Percentiles rank a stretch among this genome's conserved stretches.
These are phyloP conservation scores for Aspidiotus rigidus DNA, from an alignment of 2,888 invertebrate genomes.

Conservation along the genomic window DNA sequence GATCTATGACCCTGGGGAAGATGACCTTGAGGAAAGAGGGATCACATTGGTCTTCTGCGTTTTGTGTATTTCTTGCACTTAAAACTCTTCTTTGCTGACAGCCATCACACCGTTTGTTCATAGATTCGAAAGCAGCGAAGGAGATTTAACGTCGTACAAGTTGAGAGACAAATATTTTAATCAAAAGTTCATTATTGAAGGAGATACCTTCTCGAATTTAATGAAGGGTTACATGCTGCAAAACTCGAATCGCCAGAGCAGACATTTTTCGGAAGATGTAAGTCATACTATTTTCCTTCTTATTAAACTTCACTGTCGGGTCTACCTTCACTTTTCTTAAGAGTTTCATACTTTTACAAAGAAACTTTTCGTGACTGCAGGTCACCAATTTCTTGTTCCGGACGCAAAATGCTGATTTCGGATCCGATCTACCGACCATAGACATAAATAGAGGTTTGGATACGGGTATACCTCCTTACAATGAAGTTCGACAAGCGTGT, in stretches of 20 bases:
- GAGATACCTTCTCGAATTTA: neutral
- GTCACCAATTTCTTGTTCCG: constrained; percentile 59
- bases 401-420: constrained; percentile 58
- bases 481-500: constrained; percentile 65
- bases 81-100: no score
- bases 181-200: neutral
- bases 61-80: no score
- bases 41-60: no score
- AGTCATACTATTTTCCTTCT: neutral
- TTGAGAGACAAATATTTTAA: constrained; percentile 4
- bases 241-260: neutral
- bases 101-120: neutral
- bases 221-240: neutral
- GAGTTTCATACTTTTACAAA: neutral
- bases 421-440: constrained; percentile 67
- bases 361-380: constrained; percentile 43
- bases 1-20: no score
- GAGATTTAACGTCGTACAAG: neutral
- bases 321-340: neutral
- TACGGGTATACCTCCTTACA: constrained; percentile 72
- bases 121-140: neutral
- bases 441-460: constrained; percentile 81
- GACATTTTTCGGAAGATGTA: constrained; percentile 4
- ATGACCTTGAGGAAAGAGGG: no score
- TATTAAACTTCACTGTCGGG: no score